Base-by-base conservation (phyloP, 2,888 invertebrate species). In the Abrostola triplasia region DNA sequence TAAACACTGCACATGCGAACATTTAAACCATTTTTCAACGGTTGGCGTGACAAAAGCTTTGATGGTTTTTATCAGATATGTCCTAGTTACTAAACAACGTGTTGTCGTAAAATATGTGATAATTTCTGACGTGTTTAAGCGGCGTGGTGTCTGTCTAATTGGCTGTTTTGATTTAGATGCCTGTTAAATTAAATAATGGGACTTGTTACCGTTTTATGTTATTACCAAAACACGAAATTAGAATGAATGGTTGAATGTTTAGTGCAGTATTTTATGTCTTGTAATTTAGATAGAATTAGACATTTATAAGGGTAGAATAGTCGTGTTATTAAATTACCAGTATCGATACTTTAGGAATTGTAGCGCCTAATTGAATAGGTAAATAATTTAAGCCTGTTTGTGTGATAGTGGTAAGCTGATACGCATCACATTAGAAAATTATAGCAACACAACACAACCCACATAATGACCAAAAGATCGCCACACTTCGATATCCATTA, bases 41-140 rank as follows among this genome's bases (percentile, higher is more conserved):
- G 64, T 42, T 65, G 70, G 78, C 74, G 72, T 72, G 77, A 71
- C 73, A 77, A 83, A 73, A 78, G 67, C 61, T 73, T 72, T 68
- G 56, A 72, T 69, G 64, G 73, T 72, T 77, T 66, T 72, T 67
- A 77, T 70, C 67, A 70, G 64, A 73, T 54, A 56, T 64, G 70
- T 75, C 42, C 65, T 61, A 62, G 59, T 76, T 65, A 60, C 70
- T 70, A 13, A 64, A 76, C 58, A 63, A 49, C 60, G 63, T 69
- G 56, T 64, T 68, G 59, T 68, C 64, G 68, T 68, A 68, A 71
- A 66, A 77, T 64, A 66, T 60, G 52, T 53, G 59, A 50, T 51
- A 65, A 67, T 72, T 68, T 74, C 69, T 63, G 63, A 71, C 66
- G 72, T 59, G 64, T 60, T 72, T 51, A 72, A 72, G 64, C 59